Percentiles rank a stretch among this genome's conserved stretches.
Evolutionary conservation across 2,888 invertebrate genomes (phyloP).

Genomic region (Drosophila neoperkinsi): DNA sequence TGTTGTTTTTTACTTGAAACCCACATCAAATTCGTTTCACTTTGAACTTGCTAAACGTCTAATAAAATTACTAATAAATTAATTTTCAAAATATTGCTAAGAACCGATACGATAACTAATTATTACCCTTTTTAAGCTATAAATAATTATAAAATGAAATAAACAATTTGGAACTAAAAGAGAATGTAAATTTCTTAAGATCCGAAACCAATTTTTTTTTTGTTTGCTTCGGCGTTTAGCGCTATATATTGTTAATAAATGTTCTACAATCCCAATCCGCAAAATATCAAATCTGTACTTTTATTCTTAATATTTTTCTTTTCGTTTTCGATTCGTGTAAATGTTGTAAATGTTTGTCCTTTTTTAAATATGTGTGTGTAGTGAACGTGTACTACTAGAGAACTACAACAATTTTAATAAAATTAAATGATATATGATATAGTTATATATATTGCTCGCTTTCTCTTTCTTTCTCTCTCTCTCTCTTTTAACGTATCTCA

Average conservation of each 20-base stretch:
- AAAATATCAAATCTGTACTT: neutral
- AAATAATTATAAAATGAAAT: neutral
- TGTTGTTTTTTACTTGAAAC: neutral
- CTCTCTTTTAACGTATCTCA: slow-evolving; percentile 41
- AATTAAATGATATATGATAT: slow-evolving; percentile 9
- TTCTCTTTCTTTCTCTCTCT: slow-evolving; percentile 53
- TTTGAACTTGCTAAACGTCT: neutral
- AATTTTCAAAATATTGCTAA: neutral
- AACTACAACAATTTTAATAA: slow-evolving; percentile 5
- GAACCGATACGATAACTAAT: neutral
- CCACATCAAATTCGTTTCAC: neutral
- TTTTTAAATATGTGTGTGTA: slow-evolving; percentile 2
- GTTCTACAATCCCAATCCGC: neutral
- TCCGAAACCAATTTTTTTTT: neutral
- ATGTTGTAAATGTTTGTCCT: slow-evolving; percentile 23
- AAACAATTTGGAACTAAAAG: neutral
- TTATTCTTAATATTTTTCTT: slow-evolving; percentile 12
- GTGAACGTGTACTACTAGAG: slow-evolving; percentile 3
- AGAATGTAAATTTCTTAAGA: neutral
- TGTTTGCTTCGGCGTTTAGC: neutral
- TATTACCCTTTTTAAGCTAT: neutral
- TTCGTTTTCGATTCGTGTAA: slow-evolving; percentile 3
- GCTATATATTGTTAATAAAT: neutral
- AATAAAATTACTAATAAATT: neutral
- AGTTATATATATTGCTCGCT: slow-evolving; percentile 49